These are phyloP conservation scores for Microctonus aethiopoides DNA, from an alignment of 2,888 invertebrate species.

Conservation along the genomic window DNA sequence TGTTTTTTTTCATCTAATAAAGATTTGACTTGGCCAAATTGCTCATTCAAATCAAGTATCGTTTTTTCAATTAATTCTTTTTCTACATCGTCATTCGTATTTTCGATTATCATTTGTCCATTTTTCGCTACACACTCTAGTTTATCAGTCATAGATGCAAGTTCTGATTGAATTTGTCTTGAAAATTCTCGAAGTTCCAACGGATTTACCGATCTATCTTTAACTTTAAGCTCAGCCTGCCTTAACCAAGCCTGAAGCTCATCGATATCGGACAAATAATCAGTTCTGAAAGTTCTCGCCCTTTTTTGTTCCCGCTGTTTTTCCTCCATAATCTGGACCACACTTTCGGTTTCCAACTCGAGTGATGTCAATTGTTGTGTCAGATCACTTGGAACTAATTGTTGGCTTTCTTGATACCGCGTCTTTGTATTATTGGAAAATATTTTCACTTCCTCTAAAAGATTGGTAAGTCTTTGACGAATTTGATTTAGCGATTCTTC, in stretches of 20 bases:
- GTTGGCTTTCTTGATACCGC: constrained; percentile 66
- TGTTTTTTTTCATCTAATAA: constrained; percentile 87
- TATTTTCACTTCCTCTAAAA: constrained; percentile 58
- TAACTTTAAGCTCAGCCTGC: constrained; percentile 84
- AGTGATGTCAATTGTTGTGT: constrained; percentile 83
- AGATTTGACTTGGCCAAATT: constrained; percentile 80
- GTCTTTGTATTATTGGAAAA: constrained; percentile 65
- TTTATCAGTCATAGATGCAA: constrained; percentile 78
- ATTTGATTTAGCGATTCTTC: constrained; percentile 73
- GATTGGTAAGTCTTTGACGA: constrained; percentile 57
- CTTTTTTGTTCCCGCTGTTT: constrained; percentile 89
- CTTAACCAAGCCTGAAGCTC: constrained; percentile 86
- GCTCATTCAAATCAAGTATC: constrained; percentile 80
- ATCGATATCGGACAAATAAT: constrained; percentile 83
- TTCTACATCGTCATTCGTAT: constrained; percentile 82
- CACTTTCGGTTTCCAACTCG: constrained; percentile 83
- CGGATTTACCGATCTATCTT: constrained; percentile 84
- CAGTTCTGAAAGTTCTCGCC: constrained; percentile 83
- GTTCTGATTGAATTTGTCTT: constrained; percentile 81
- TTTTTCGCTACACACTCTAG: constrained; percentile 82
- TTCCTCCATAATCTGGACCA: constrained; percentile 85
- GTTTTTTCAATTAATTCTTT: constrained; percentile 80
- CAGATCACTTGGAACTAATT: constrained; percentile 77
- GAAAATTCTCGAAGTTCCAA: constrained; percentile 81
- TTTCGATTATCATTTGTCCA: constrained; percentile 82